Percentiles rank a stretch among this genome's conserved stretches.
Conservation (phyloP, 1,140 invertebrate genomes). For the Meloidogyne floridensis region DNA sequence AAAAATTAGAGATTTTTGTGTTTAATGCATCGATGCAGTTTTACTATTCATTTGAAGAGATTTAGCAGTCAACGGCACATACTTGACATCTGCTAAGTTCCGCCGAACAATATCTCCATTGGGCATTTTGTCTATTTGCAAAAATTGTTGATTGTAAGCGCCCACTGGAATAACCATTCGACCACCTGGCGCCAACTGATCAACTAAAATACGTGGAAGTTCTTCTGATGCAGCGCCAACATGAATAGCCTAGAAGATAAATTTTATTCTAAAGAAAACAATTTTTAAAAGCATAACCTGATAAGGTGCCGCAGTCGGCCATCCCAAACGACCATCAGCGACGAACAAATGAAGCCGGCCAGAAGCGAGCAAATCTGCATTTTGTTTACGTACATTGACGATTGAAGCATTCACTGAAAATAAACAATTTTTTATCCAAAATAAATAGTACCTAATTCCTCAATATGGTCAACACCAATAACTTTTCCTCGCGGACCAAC, state of each 20-base stretch:
- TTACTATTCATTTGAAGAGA: conserved; percentile 70
- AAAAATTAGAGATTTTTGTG: too few relatives aligned
- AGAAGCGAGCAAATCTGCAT: too few relatives aligned
- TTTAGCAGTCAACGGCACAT: conserved; percentile 91
- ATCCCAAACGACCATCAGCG: too few relatives aligned
- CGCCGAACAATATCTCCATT: conserved; percentile 80
- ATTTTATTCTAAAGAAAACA: background rate
- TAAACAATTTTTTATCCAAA: too few relatives aligned
- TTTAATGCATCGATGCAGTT: background rate
- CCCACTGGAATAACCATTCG: conserved; percentile 79
- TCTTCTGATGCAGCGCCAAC: conserved; percentile 84
- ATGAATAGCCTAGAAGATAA: conserved; percentile 77
- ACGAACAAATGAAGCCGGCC: too few relatives aligned
- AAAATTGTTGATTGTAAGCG: conserved; percentile 76
- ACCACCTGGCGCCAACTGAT: conserved; percentile 80
- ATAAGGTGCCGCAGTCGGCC: conserved; percentile 72
- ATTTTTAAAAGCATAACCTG: conserved; percentile 53
- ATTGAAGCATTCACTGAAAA: too few relatives aligned
- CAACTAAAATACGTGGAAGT: conserved; percentile 76
- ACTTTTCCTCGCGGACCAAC: conserved; percentile 77
- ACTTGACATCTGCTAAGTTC: conserved; percentile 89
- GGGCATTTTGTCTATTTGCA: conserved; percentile 82
- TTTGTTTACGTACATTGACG: too few relatives aligned
- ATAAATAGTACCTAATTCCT: conserved; percentile 72
- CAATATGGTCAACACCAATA: conserved; percentile 90